Evolutionary conservation across 2,797 vertebrate genomes (phyloP).

Genomic region (Thalassophryne amazonica): DNA sequence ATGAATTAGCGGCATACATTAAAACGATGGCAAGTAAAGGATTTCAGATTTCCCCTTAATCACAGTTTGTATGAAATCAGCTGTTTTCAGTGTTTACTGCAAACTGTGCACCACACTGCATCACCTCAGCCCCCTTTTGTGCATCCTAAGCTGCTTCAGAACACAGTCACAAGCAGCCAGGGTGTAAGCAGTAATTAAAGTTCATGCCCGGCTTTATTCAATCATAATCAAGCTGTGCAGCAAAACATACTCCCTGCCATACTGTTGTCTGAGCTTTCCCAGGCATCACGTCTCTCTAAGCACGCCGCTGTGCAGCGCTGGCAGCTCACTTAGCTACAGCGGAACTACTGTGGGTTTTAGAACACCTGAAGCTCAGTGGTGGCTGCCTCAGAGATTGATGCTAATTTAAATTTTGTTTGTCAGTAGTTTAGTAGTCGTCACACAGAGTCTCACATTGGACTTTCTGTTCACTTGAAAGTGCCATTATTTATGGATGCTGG

Average conservation of each 20-base stretch:
- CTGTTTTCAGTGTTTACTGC: conserved; percentile 53
- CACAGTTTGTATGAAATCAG: conserved; percentile 53
- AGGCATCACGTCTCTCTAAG: conserved; percentile 59
- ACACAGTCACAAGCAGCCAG: conserved; percentile 71
- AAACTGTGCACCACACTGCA: conserved; percentile 46
- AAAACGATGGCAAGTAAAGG: conserved; percentile 18
- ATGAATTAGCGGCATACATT: conserved; percentile 26
- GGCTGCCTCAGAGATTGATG: conserved; percentile 66
- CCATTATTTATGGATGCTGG: conserved; percentile 70
- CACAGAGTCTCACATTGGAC: conserved; percentile 44
- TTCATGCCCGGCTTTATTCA: conserved; percentile 80
- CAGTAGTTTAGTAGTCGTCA: conserved; percentile 76
- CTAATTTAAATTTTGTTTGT: conserved; percentile 77
- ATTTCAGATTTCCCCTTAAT: conserved; percentile 44
- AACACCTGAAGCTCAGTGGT: conserved; percentile 72
- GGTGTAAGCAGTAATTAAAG: conserved; percentile 83
- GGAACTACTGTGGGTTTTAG: conserved; percentile 60
- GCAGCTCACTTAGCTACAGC: conserved; percentile 62
- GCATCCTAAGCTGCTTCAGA: conserved; percentile 66
- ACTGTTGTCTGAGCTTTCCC: conserved; percentile 67
- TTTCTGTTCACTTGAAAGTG: conserved; percentile 45
- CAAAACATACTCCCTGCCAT: conserved; percentile 71
- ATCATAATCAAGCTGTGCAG: conserved; percentile 80
- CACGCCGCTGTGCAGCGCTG: conserved; percentile 54
- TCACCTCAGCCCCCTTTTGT: conserved; percentile 62